Evolutionary conservation across 92 coral and sea anemone genomes (phyloP), one percentile per base, ranked within the genome.

Genomic region (Isaurus tuberculatus): DNA sequence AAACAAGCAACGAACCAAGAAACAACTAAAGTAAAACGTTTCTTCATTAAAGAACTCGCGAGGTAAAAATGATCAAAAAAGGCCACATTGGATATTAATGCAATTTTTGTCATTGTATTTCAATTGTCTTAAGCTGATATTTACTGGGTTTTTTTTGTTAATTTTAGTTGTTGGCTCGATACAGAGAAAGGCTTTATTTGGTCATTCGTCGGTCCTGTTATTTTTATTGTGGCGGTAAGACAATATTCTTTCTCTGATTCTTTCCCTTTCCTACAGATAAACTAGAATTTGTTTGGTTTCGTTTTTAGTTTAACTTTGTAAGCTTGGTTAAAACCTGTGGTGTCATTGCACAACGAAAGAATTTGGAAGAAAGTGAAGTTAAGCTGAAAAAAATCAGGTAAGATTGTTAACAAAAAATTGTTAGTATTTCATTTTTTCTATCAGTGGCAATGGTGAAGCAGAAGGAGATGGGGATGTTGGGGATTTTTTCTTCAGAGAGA

Each of bases 141-240:
- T 55, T 1, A 10, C 3, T 1, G n/a, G n/a, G n/a, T n/a, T n/a
- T 10, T 10, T n/a, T 23, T 17, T 28, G 36, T 16, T 80, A 58
- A 20, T 79, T 65, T 33, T 27, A 87, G 90, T 51, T 87, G 90
- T 67, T 87, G 90, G 90, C 77, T 87, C 10, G 73, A 79, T 29
- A 75, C 80, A 1, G 77, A 60, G 22, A 71, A 57, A 67, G 84
- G 84, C 19, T 81, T 87, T 36, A 82, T 87, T 20, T 87, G 90
- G 90, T 69, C 79, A 0, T 87, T 87, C 55, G 87, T 82, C 20
- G 87, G 70, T 0, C 90, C 90, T 8, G 90, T 85, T 17, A 73
- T 87, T 16, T 60, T 65, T 1, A 87, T 80, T 17, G 85, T 87
- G 31, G 42, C 75, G 87, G 90, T 87, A 75, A 83, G 90, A 48